A percentile compares a stretch with the other conserved stretches of the same genome.
phyloP scores from a whole-genome alignment of 2,113 vertebrate species.

The Vulpes lagopus region DNA sequence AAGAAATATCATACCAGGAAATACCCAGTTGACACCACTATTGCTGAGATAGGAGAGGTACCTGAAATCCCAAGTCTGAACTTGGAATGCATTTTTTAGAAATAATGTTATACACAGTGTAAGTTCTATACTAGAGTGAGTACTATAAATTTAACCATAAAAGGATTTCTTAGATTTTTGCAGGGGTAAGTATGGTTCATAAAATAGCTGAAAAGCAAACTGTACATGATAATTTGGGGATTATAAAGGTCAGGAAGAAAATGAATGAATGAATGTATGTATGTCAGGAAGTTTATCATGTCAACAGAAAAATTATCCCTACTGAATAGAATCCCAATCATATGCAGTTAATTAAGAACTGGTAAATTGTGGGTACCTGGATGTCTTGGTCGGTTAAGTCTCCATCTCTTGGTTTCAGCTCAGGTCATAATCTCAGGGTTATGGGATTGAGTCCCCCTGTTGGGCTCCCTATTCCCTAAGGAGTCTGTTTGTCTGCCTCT shows the following conservation, averaged over 20 bases:
- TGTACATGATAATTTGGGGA: not conserved
- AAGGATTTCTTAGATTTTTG: slow-evolving; percentile 28
- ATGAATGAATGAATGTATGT: too few species aligned
- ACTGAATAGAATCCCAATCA: not conserved
- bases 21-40: too few species aligned
- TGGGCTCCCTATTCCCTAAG: not conserved
- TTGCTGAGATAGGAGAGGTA: not conserved
- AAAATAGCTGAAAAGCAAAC: slow-evolving; percentile 49
- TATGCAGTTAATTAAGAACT: not conserved
- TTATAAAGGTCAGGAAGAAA: not conserved
- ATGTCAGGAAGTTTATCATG: not conserved
- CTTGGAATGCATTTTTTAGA: slow-evolving; percentile 39
- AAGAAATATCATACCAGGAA: slow-evolving; percentile 18
- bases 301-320: slow-evolving; percentile 49
- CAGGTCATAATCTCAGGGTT: not conserved
- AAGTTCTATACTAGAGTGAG: slow-evolving; percentile 5
- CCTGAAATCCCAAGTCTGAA: not conserved
- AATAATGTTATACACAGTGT: not conserved
- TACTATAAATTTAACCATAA: slow-evolving; percentile 23
- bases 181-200: not conserved
- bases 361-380: not conserved
- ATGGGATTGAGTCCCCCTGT: not conserved
- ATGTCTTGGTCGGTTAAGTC: not conserved
- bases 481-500: not conserved
- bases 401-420: not conserved